These are phyloP conservation scores for Polyommatus icarus DNA, from an alignment of 2,888 invertebrate species.

Conservation along the genomic window DNA sequence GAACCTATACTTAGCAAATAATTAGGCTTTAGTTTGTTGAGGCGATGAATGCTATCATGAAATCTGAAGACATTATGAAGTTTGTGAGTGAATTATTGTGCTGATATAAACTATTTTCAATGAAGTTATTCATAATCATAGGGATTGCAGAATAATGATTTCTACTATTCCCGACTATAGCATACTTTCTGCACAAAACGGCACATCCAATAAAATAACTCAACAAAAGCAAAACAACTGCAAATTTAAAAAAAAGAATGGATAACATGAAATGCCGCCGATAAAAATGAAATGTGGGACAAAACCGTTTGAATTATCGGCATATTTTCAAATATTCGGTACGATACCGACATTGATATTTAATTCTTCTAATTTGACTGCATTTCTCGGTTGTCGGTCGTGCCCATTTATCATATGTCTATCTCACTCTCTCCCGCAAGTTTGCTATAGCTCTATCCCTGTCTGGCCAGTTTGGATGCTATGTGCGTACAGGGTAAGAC, in stretches of 20 bases:
- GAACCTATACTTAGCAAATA: slow-evolving; percentile 30
- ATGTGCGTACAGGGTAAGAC: slow-evolving; percentile 58
- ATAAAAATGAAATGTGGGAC: slow-evolving; percentile 31
- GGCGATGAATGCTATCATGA: slow-evolving; percentile 26
- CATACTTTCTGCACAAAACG: no score
- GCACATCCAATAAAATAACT: neutral
- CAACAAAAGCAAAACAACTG: neutral
- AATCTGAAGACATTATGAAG: neutral
- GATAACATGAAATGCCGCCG: neutral
- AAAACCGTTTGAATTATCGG: neutral
- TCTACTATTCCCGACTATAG: neutral
- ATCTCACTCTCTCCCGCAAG: slow-evolving; percentile 47
- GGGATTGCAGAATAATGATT: neutral
- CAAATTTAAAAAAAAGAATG: neutral
- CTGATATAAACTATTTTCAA: neutral
- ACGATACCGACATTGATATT: slow-evolving; percentile 60
- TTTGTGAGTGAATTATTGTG: neutral
- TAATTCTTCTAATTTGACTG: slow-evolving; percentile 76
- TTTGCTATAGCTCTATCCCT: slow-evolving; percentile 47
- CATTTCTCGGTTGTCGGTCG: slow-evolving; percentile 67
- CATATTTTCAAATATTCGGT: slow-evolving; percentile 48
- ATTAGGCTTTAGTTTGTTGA: slow-evolving; percentile 25
- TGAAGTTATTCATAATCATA: neutral
- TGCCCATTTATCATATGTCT: slow-evolving; percentile 62
- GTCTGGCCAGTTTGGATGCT: slow-evolving; percentile 60